Conservation (phyloP, 2,888 invertebrate species). For the Eristalinus aeneus region DNA sequence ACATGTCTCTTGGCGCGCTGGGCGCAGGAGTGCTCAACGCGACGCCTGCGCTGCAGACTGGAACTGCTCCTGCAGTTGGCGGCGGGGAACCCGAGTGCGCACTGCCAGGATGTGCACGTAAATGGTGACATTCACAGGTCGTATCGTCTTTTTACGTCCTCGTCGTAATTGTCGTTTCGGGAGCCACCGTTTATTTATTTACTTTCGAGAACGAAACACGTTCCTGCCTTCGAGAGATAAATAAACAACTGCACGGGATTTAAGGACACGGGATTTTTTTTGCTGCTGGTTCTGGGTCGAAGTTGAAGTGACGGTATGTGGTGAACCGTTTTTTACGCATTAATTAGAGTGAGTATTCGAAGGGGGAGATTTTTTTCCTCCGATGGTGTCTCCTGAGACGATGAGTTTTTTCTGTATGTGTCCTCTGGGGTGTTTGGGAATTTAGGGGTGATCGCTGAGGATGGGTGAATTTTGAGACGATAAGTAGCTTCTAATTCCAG, state of each 20-base stretch:
- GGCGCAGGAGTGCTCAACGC: constrained; percentile 3
- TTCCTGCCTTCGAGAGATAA: constrained; percentile 24
- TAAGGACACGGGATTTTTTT: not conserved
- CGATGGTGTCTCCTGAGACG: not conserved
- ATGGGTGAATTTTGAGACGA: not conserved
- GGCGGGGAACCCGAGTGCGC: constrained; percentile 17
- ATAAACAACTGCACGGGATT: constrained; percentile 47
- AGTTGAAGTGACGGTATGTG: constrained; percentile 14
- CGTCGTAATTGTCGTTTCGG: not conserved
- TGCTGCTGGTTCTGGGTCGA: not conserved
- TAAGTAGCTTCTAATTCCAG: not conserved
- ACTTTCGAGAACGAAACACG: constrained; percentile 29
- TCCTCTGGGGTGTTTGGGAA: not conserved
- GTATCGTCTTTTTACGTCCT: constrained; percentile 14
- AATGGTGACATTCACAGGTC: not conserved
- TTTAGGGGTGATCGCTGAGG: not conserved
- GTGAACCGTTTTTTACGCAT: constrained; percentile 19
- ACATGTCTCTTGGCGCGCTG: constrained; percentile 15
- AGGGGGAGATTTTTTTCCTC: not conserved
- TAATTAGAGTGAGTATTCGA: not conserved
- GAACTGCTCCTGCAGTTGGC: constrained; percentile 38
- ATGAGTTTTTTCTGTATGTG: not conserved
- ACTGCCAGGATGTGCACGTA: constrained; percentile 16
- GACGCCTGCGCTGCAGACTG: constrained; percentile 5
- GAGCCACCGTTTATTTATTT: constrained; percentile 52